phyloP scores from a whole-genome alignment of 2,797 vertebrate species.

The Apogon talboti region DNA sequence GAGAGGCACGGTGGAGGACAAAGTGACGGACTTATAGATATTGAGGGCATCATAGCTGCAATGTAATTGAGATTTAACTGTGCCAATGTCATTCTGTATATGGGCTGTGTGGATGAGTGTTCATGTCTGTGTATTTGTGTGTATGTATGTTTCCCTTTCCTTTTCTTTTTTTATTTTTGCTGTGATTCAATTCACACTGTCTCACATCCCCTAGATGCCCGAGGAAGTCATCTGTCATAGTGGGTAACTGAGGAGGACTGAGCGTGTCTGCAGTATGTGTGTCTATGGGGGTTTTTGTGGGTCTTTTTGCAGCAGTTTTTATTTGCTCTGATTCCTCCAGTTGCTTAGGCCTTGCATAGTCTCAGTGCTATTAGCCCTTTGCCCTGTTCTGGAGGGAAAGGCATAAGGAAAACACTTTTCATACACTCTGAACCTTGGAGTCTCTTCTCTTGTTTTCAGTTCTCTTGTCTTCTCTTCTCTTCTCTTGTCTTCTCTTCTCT shows the following conservation, averaged over 20 bases:
- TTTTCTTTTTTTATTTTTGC: no score
- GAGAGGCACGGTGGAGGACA: conserved; percentile 27
- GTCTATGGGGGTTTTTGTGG: conserved; percentile 25
- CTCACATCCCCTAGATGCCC: conserved; percentile 36
- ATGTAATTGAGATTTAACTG: conserved; percentile 52
- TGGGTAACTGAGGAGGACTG: conserved; percentile 32
- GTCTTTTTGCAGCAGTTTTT: conserved; percentile 45
- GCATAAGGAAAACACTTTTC: conserved; percentile 25
- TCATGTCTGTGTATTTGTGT: conserved; percentile 9
- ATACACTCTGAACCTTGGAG: conserved; percentile 18
- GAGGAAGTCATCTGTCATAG: conserved; percentile 65
- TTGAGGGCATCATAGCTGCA: conserved; percentile 46
- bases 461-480: neutral
- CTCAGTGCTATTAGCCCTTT: conserved; percentile 72
- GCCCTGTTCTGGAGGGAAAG: conserved; percentile 49
- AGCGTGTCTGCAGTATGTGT: conserved; percentile 10
- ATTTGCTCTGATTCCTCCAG: conserved; percentile 70
- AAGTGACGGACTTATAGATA: conserved; percentile 34
- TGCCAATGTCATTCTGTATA: conserved; percentile 54
- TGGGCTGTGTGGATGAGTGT: conserved; percentile 14
- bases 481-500: conserved; percentile 6
- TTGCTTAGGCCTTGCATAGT: conserved; percentile 55
- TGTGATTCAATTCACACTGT: conserved; percentile 67
- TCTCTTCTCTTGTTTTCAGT: neutral
- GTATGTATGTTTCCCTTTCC: neutral